Evolutionary conservation across 2,797 vertebrate species (phyloP), one percentile per base, ranked within the genome.

Genomic region (Brotula barbata): DNA sequence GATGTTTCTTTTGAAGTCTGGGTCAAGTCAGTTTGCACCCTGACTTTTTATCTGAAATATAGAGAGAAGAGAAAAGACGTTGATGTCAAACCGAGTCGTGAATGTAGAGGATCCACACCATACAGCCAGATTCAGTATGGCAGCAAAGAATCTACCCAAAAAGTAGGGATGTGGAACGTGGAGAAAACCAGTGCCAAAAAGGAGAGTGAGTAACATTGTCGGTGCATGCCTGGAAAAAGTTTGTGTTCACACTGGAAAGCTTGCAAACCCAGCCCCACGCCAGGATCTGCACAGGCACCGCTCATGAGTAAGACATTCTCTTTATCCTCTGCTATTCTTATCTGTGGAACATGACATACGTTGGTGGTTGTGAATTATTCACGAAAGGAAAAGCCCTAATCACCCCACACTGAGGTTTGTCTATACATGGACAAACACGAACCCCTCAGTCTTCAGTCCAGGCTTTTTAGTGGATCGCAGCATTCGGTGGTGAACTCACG

Each of bases 201-300:
- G 45, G 40, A 72, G 76, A 61, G 58, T 67, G 77, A 57, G 81
- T 82, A 64, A 69, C 76, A 68, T 64, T 79, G 87, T 87, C 83
- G 75, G 81, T 64, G 82, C 79, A 76, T 77, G 89, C 74, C 80
- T 90, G 89, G 87, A 90, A 89, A 90, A 88, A 85, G 65, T 59
- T 83, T 64, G 74, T 83, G 80, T 78, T 84, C 77, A 39, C 20
- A 41, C 48, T 84, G 89, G 89, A 90, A 87, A 87, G 84, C 64
- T 71, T 77, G 60, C 71, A 83, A 78, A 81, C 83, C 80, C 78
- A 71, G 19, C 72, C 83, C 82, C 56, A 76, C 21, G 19, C 70
- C 46, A 64, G 68, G 77, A 78, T 80, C 72, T 76, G 58, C 75
- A 79, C 70, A 84, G 74, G 71, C 75, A 52, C 47, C 60, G 72